Evolutionary conservation across 2,888 invertebrate species (phyloP).

Genomic region (Sphinx pinastri): DNA sequence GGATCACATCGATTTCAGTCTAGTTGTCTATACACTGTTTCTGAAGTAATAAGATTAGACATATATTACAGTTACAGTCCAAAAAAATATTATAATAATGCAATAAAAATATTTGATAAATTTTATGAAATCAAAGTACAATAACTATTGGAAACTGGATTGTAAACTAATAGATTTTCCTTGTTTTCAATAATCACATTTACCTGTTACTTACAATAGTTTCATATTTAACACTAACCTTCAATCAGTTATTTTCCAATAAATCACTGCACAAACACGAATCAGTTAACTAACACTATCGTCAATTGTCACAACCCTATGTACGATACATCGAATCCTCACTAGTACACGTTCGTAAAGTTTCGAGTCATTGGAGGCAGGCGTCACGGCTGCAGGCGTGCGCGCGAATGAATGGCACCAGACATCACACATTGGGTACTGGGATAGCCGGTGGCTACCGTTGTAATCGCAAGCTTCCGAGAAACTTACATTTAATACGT

Average conservation of each 20-base stretch:
- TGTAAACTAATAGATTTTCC: neutral
- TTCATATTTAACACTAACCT: slow-evolving; percentile 32
- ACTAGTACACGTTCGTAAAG: slow-evolving; percentile 43
- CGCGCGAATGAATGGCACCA: slow-evolving; percentile 70
- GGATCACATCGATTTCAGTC: too few relatives aligned
- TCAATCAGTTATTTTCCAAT: neutral
- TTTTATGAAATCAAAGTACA: too few relatives aligned
- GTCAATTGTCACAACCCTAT: slow-evolving; percentile 39
- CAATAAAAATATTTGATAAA: neutral
- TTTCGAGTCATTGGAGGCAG: slow-evolving; percentile 55
- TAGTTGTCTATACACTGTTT: too few relatives aligned
- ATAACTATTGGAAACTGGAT: too few relatives aligned
- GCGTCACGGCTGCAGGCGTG: slow-evolving; percentile 65
- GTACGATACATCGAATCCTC: slow-evolving; percentile 54
- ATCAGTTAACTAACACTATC: slow-evolving; percentile 38
- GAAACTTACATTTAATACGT: slow-evolving; percentile 21
- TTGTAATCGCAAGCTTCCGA: slow-evolving; percentile 7
- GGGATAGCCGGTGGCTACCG: slow-evolving; percentile 17
- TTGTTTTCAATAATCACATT: neutral
- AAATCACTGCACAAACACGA: slow-evolving; percentile 25
- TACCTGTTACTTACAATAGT: neutral
- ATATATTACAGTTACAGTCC: too few relatives aligned
- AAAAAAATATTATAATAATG: too few relatives aligned
- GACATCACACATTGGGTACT: slow-evolving; percentile 13
- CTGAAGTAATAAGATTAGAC: too few relatives aligned